Evolutionary conservation across 2,797 vertebrate species (phyloP), one percentile per base, ranked within the genome.

Genomic region (Crocodylus rhombifer): DNA sequence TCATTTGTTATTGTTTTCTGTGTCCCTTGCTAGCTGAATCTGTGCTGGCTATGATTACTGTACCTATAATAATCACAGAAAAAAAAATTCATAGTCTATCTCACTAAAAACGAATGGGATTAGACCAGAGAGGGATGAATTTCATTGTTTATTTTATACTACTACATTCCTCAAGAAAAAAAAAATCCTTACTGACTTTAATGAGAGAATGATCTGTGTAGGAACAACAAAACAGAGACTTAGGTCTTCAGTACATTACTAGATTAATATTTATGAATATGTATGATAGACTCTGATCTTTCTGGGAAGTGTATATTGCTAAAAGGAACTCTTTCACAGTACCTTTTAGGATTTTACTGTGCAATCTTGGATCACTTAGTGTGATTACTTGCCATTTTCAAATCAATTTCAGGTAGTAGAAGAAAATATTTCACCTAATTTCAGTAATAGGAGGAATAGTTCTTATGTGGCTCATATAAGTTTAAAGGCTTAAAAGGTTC

Each of bases 401-500:
- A 89, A 93, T 86, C 36, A 87, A n/a, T 87, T 93, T 85, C 79
- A 93, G 77, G 87, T 28, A 75, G 33, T 20, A 58, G 85, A 55
- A 82, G 80, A 93, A 91, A 86, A 11, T 84, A 87, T 89, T 93
- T 92, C n/a, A 26, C 16, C 8, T 80, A 58, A 84, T 93, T 92
- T 93, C 63, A 80, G 28, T 67, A 86, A 80, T 14, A 78, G 55
- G 57, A 91, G n/a, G 92, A 94, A 88, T 28, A 79, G 26, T 80
- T 90, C n/a, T 25, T 25, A 55, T 51, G 63, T 61, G 55, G 33
- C 80, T 87, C 73, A 91, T 64, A 15, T 5, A 82, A 67, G 5
- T 80, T 87, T 82, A 96, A 91, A 80, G 78, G n/a, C 42, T 92
- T 95, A 87, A 93, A 93, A 82, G 4, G 6, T 81, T 91, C 51